Base-by-base conservation (phyloP, 2,113 vertebrate species). In the Gavialis gangeticus region DNA sequence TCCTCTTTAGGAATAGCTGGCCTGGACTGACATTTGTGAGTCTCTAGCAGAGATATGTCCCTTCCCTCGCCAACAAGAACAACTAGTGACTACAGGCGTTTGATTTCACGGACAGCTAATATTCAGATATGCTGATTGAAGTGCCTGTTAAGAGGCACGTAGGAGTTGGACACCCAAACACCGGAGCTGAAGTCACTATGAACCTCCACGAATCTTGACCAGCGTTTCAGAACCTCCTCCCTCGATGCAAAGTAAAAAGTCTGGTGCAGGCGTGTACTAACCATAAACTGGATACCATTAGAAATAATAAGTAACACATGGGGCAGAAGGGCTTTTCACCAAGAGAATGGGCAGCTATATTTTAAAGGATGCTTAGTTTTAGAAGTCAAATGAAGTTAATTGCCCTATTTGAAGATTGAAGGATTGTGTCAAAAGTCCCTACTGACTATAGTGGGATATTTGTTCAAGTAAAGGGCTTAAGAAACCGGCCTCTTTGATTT, bases 1-100 rank as follows among this genome's bases (percentile, higher is more conserved):
- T 79, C 85, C 71, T 80, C 83, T 92, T 88, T 75, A 69, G 92
- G 85, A 96, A 90, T 34, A 92, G 77, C 12, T 67, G 60, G 3
- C 80, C 75, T 58, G 60, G 60, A 94, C 92, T 95, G 83, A 91
- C 75, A 84, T 92, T 89, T 75, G 46, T 93, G 85, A 89, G 91
- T 77, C 4, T 54, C 22, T 0, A 5, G 34, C 58, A 84, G 64
- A 79, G 60, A 64, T 46, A 91, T 84, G 58, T 90, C 78, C 75
- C 18, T 75, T 15, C 55, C 58, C 24, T 46, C 46, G 46, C 46
- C 46, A 46, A 46, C 46, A 64, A 56, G 22, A 90, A 69, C 58
- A 69, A 66, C 56, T 7, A 14, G n/a, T 37, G 64, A 69, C 34
- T 0, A 3, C 8, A 64, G 56, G 79, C 16, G 21, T 73, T 95